Evolutionary conservation across 2,797 vertebrate species (phyloP).

Genomic region (Acanthopagrus latus): DNA sequence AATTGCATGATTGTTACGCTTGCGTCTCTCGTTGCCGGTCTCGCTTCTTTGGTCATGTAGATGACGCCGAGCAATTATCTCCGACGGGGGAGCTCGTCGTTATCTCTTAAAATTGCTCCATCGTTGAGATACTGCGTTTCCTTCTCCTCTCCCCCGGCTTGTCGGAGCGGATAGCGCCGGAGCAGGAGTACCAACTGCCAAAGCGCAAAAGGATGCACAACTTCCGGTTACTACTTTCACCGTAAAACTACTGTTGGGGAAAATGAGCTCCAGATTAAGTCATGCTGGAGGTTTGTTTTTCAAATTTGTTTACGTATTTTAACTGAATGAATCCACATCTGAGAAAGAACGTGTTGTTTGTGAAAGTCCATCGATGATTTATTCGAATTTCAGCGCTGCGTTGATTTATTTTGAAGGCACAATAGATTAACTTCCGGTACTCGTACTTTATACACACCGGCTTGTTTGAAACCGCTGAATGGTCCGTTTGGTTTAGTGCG

Average conservation of each 20-base stretch:
- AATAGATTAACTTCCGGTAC: slow-evolving; percentile 2
- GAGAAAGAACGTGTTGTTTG: too few species aligned
- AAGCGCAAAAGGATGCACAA: neutral
- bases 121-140: slow-evolving; percentile 41
- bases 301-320: too few species aligned
- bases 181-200: slow-evolving; percentile 27
- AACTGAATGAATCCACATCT: too few species aligned
- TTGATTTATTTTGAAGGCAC: slow-evolving; percentile 61
- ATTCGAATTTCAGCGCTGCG: fast-evolving
- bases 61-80: slow-evolving; percentile 46
- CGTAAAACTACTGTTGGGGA: slow-evolving; percentile 14
- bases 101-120: slow-evolving; percentile 67
- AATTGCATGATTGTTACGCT: slow-evolving; percentile 80
- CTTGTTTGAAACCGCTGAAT: slow-evolving; percentile 62
- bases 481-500: slow-evolving; percentile 19
- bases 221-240: slow-evolving; percentile 51
- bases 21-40: slow-evolving; percentile 58
- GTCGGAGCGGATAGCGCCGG: slow-evolving; percentile 43
- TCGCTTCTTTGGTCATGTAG: slow-evolving; percentile 74
- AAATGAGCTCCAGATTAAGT: fast-evolving
- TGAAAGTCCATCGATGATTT: fast-evolving
- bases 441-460: neutral
- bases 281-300: fast-evolving
- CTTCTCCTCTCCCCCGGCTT: slow-evolving; percentile 74
- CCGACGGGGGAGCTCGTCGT: slow-evolving; percentile 58